Conservation (phyloP, 2,113 vertebrate genomes). For the Etheostoma spectabile region DNA sequence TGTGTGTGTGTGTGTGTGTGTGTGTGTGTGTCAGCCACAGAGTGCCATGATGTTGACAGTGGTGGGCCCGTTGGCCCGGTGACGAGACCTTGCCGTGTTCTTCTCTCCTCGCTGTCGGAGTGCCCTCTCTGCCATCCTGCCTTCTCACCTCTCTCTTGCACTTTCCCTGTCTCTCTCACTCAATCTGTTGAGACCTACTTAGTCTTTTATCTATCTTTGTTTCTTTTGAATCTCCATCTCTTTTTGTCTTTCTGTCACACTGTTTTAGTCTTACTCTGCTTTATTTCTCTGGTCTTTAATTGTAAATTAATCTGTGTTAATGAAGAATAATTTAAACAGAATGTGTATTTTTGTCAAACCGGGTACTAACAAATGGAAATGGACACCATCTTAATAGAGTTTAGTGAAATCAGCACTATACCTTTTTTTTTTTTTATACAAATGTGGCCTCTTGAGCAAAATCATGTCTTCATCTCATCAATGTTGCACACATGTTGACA, state of each 20-base stretch:
- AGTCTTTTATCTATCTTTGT: conserved; percentile 44
- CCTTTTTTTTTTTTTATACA: no score
- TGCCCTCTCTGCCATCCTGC: conserved; percentile 76
- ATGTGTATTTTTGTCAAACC: conserved; percentile 5
- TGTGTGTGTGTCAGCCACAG: conserved; percentile 66
- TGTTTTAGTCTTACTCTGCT: conserved; percentile 27
- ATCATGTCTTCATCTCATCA: conserved; percentile 3
- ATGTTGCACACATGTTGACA: neutral
- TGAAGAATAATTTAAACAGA: conserved; percentile 24
- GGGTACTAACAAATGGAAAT: neutral
- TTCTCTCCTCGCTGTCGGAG: conserved; percentile 83
- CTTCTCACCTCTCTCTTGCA: conserved; percentile 65
- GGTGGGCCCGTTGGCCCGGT: conserved; percentile 92
- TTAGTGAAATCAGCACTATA: neutral
- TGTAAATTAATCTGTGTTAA: conserved; percentile 8
- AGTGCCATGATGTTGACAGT: conserved; percentile 95
- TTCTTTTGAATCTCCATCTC: conserved; percentile 43
- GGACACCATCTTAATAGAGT: neutral
- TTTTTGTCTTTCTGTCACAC: conserved; percentile 32
- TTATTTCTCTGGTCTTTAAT: conserved; percentile 7
- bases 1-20: conserved; percentile 65
- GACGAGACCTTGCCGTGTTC: conserved; percentile 91
- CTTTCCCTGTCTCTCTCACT: conserved; percentile 50
- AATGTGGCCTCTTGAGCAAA: neutral
- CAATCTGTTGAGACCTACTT: conserved; percentile 60